A percentile compares a stretch with the other conserved stretches of the same genome.
Evolutionary conservation across 2,888 invertebrate genomes (phyloP).

Genomic region (Sipha maydis): DNA sequence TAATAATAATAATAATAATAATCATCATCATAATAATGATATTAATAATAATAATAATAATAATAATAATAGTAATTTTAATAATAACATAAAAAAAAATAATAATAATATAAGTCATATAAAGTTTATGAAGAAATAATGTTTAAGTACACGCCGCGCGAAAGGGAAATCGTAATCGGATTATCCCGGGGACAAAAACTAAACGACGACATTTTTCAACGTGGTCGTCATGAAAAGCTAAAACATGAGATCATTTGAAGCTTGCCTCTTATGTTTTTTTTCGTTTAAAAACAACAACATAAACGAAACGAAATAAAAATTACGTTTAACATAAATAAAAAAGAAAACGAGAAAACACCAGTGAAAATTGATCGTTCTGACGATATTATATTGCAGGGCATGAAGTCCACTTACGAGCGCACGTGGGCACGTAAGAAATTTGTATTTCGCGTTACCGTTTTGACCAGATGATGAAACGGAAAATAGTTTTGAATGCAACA

Average conservation of each 20-base stretch:
- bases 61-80: conserved; percentile 20
- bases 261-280: conserved; percentile 61
- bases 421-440: too few relatives aligned
- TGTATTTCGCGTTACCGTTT: too few relatives aligned
- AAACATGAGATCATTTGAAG: conserved; percentile 62
- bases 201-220: conserved; percentile 61
- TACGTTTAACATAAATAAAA: conserved; percentile 56
- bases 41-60: conserved; percentile 26
- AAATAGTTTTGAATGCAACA: neutral
- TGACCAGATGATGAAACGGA: too few relatives aligned
- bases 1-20: conserved; percentile 29
- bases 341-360: conserved; percentile 46
- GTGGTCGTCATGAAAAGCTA: conserved; percentile 62
- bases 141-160: conserved; percentile 44
- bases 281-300: conserved; percentile 58
- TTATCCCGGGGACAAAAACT: conserved; percentile 58
- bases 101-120: conserved; percentile 28
- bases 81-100: conserved; percentile 27
- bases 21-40: too few relatives aligned
- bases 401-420: too few relatives aligned
- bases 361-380: conserved; percentile 45
- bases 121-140: conserved; percentile 49
- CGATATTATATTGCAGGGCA: neutral
- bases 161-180: conserved; percentile 48
- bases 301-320: conserved; percentile 47